phyloP scores from a whole-genome alignment of 2,113 vertebrate species.

The Corythoichthys haematopterus region DNA sequence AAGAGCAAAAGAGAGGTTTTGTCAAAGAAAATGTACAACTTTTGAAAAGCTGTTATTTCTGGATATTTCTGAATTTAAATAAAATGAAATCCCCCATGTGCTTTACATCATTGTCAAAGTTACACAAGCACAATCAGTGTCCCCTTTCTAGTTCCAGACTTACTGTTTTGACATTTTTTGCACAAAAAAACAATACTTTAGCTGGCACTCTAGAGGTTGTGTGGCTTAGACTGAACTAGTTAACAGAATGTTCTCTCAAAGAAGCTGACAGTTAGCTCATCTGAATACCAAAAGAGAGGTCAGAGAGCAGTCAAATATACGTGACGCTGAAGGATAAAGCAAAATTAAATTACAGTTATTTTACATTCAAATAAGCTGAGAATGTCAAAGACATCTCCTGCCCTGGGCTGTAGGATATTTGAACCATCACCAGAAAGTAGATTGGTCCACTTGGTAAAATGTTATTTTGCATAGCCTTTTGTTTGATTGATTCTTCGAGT shows the following conservation, averaged over 20 bases:
- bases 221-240: not conserved
- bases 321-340: constrained; percentile 7
- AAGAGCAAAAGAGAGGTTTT: no score
- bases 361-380: constrained; percentile 30
- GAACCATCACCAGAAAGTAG: constrained; percentile 22
- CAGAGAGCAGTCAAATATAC: not conserved
- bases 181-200: no score
- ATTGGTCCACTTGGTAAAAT: constrained; percentile 34
- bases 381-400: constrained; percentile 11
- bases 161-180: no score
- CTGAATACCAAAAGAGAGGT: not conserved
- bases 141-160: no score
- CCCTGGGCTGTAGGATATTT: constrained; percentile 21
- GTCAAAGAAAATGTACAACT: no score
- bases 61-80: no score
- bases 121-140: no score
- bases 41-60: no score
- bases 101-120: no score
- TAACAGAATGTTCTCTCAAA: not conserved
- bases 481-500: constrained; percentile 27
- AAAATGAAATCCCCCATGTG: no score
- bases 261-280: not conserved
- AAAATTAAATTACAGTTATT: constrained; percentile 41
- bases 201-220: no score
- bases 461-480: constrained; percentile 22